A percentile compares a stretch with the other conserved stretches of the same genome.
phyloP scores from a whole-genome alignment of 1,140 invertebrate genomes.

The Meloidogyne floridensis region DNA sequence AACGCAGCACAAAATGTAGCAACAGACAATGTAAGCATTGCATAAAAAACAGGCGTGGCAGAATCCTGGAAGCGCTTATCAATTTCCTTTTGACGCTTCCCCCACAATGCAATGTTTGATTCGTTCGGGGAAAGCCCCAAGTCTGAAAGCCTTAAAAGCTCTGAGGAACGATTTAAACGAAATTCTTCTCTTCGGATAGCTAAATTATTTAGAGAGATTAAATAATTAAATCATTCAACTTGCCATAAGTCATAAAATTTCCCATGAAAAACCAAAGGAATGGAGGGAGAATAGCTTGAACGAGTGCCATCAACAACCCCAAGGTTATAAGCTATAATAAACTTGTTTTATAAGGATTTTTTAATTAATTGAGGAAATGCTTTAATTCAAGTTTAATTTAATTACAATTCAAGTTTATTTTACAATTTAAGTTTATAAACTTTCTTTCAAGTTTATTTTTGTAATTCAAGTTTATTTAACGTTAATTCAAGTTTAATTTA shows the following conservation, averaged over 20 bases:
- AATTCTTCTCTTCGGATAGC: conserved; percentile 26
- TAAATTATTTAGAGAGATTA: conserved; percentile 1
- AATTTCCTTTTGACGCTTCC: conserved; percentile 38
- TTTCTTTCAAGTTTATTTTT: no score
- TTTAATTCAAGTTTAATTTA: no score
- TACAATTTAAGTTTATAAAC: no score
- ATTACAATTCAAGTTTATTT: no score
- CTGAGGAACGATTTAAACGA: conserved; percentile 49
- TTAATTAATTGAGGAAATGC: no score
- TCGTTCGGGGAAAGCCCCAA: conserved; percentile 35
- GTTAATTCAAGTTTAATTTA: no score
- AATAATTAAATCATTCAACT: conserved; percentile 47
- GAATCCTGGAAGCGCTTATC: conserved; percentile 51
- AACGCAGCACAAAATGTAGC: conserved; percentile 62
- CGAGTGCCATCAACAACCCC: conserved; percentile 53
- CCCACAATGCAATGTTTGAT: conserved; percentile 26
- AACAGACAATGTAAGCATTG: conserved; percentile 54
- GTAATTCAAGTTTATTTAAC: no score
- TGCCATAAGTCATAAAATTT: conserved; percentile 57
- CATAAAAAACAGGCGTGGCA: conserved; percentile 59
- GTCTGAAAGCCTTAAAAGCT: conserved; percentile 30
- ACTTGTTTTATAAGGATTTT: neutral
- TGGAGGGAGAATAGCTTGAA: conserved; percentile 60
- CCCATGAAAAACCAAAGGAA: conserved; percentile 65
- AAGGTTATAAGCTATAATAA: conserved; percentile 52